phyloP scores from a whole-genome alignment of 2,888 invertebrate species.

The Parnassius smintheus region DNA sequence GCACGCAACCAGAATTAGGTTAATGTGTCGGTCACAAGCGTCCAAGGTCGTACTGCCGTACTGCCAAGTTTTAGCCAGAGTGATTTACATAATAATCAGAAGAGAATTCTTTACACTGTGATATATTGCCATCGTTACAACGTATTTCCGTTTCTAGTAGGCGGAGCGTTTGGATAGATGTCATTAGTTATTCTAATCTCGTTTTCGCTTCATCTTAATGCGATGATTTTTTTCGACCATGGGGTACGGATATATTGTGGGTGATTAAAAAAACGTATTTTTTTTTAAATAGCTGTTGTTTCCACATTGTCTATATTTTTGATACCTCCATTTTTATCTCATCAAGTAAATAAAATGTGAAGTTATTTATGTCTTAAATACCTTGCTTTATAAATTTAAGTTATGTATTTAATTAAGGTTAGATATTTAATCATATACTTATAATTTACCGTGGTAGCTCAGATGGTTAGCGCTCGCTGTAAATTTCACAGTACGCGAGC shows the following conservation, averaged over 20 bases:
- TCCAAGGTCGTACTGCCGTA: slow-evolving; percentile 59
- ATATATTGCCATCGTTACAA: slow-evolving; percentile 15
- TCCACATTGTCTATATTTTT: too few species aligned
- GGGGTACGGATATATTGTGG: background rate
- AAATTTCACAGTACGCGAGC: too few species aligned
- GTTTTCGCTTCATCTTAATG: slow-evolving; percentile 8
- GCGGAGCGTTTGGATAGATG: slow-evolving; percentile 17
- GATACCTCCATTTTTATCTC: too few species aligned
- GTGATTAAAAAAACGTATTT: too few species aligned
- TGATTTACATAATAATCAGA: slow-evolving; percentile 40
- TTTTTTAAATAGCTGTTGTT: too few species aligned
- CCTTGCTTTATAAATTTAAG: too few species aligned
- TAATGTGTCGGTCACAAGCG: slow-evolving; percentile 59
- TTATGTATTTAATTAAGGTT: too few species aligned
- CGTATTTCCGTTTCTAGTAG: slow-evolving; percentile 29
- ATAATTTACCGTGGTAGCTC: too few species aligned
- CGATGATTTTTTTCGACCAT: slow-evolving; percentile 6
- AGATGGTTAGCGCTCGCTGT: too few species aligned
- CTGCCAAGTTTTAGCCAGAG: slow-evolving; percentile 23
- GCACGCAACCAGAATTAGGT: slow-evolving; percentile 69
- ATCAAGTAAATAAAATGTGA: too few species aligned
- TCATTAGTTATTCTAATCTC: slow-evolving; percentile 25
- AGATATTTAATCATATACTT: too few species aligned
- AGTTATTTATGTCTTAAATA: too few species aligned
- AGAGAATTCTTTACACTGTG: slow-evolving; percentile 18